Percentiles rank a stretch among this genome's conserved stretches.
These are phyloP conservation scores for Papilio helenus DNA, from an alignment of 1,140 invertebrate genomes.

Conservation along the genomic window DNA sequence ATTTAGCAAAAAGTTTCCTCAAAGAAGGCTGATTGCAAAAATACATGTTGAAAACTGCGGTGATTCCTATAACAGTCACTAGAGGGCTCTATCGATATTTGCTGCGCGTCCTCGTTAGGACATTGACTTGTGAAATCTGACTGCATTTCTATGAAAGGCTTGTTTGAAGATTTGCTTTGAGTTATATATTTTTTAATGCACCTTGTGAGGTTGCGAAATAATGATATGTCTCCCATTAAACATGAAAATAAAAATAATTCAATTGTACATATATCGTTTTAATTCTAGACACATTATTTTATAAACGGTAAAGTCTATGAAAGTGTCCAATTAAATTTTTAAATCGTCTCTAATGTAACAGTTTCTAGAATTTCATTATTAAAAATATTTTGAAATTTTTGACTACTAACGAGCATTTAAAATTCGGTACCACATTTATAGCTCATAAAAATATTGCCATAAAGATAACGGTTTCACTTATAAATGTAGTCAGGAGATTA, in stretches of 20 bases:
- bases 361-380: neutral
- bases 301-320: neutral
- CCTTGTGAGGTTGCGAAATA: too few relatives aligned
- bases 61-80: slow-evolving; percentile 18
- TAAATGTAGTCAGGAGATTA: slow-evolving; percentile 43
- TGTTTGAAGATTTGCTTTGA: neutral
- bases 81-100: slow-evolving; percentile 22
- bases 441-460: slow-evolving; percentile 27
- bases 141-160: neutral
- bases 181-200: neutral
- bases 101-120: neutral
- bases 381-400: neutral
- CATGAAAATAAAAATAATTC: too few relatives aligned
- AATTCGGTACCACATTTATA: neutral
- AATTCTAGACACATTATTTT: too few relatives aligned
- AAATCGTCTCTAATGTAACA: neutral
- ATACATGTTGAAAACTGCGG: neutral
- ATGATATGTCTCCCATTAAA: too few relatives aligned
- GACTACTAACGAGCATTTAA: neutral
- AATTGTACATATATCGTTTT: too few relatives aligned
- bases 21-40: slow-evolving; percentile 21
- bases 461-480: slow-evolving; percentile 43
- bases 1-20: neutral
- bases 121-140: neutral
- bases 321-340: neutral